phyloP scores from a whole-genome alignment of 2,888 invertebrate genomes.

The Tetropium fuscum region DNA sequence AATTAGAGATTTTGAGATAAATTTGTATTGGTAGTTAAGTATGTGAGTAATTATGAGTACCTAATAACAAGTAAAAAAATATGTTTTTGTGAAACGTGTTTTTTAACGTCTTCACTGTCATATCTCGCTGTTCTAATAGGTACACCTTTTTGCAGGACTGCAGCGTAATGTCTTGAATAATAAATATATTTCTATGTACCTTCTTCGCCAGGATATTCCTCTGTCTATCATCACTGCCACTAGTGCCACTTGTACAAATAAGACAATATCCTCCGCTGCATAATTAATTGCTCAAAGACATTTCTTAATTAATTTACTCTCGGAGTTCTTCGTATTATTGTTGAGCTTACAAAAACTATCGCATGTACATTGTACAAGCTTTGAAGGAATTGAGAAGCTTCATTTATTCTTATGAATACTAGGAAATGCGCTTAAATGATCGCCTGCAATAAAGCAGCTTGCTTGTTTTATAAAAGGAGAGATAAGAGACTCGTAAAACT shows the following conservation, averaged over 20 bases:
- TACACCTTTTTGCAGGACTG: too few relatives aligned
- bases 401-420: constrained; percentile 31
- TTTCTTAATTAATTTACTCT: constrained; percentile 30
- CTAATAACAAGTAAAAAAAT: too few relatives aligned
- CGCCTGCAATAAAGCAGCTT: constrained; percentile 22
- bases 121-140: too few relatives aligned
- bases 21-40: too few relatives aligned
- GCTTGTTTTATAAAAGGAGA: constrained; percentile 22
- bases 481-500: constrained; percentile 18
- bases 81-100: too few relatives aligned
- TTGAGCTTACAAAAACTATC: constrained; percentile 26
- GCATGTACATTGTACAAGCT: constrained; percentile 7
- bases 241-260: constrained; percentile 1
- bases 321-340: constrained; percentile 16
- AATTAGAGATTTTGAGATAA: too few relatives aligned
- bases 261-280: constrained; percentile 14
- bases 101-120: too few relatives aligned
- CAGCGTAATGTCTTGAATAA: too few relatives aligned
- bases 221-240: too few relatives aligned
- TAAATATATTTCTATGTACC: too few relatives aligned
- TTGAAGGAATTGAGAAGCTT: constrained; percentile 22
- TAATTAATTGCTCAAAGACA: constrained; percentile 25
- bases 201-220: too few relatives aligned
- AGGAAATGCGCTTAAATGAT: constrained; percentile 25
- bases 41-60: too few relatives aligned